Evolutionary conservation across 2,888 invertebrate genomes (phyloP).

Genomic region (Cerceris ruficornis): DNA sequence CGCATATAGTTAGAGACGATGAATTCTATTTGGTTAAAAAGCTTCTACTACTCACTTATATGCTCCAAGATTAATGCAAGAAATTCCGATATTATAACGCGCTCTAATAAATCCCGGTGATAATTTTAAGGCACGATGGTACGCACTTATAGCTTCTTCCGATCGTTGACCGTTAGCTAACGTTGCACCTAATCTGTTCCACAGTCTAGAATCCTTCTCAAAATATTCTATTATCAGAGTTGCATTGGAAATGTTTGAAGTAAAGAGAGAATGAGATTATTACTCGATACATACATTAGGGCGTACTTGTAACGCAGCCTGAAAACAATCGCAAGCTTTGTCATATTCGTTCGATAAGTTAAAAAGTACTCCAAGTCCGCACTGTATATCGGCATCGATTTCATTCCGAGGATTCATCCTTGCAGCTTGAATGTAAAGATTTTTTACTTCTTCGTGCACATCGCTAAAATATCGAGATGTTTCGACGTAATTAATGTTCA

Average conservation of each 20-base stretch:
- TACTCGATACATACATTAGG: slow-evolving; percentile 84
- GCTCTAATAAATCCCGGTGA: slow-evolving; percentile 98
- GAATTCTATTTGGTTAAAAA: slow-evolving; percentile 3
- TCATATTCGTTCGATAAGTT: slow-evolving; percentile 97
- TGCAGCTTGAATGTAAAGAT: slow-evolving; percentile 90
- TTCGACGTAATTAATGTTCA: not conserved
- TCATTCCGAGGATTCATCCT: slow-evolving; percentile 87
- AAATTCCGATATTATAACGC: slow-evolving; percentile 98
- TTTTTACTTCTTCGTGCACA: slow-evolving; percentile 87
- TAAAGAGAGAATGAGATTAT: slow-evolving; percentile 1
- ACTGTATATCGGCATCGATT: slow-evolving; percentile 95
- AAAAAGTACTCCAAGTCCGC: slow-evolving; percentile 96
- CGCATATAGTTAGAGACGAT: not conserved
- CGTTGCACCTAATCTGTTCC: slow-evolving; percentile 99
- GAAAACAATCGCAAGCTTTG: slow-evolving; percentile 98
- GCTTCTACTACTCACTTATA: slow-evolving; percentile 84
- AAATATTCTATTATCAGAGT: slow-evolving; percentile 30
- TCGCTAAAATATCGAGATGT: slow-evolving; percentile 77
- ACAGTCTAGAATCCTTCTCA: slow-evolving; percentile 92
- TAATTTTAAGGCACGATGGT: slow-evolving; percentile 93
- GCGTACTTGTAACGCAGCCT: slow-evolving; percentile 92
- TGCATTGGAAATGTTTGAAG: slow-evolving; percentile 9
- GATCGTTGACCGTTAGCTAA: slow-evolving; percentile 97
- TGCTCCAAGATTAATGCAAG: slow-evolving; percentile 97
- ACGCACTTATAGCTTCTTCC: slow-evolving; percentile 98